A percentile compares a stretch with the other conserved stretches of the same genome.
Evolutionary conservation across 2,888 invertebrate genomes (phyloP).

Genomic region (Aporophyla nigra): DNA sequence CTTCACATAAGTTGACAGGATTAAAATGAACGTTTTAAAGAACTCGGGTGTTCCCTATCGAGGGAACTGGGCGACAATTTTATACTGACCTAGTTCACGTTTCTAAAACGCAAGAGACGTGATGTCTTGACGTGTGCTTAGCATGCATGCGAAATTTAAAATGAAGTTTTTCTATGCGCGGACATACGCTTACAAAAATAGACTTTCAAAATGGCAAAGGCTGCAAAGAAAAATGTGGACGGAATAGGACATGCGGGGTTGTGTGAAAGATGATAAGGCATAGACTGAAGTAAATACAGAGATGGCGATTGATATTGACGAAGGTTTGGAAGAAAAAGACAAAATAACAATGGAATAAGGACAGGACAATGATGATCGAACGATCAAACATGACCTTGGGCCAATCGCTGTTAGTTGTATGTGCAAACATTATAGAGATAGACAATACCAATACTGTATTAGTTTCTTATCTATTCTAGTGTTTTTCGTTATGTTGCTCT

Average conservation of each 20-base stretch:
- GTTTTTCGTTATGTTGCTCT: constrained; percentile 12
- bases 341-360: constrained; percentile 1
- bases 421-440: constrained; percentile 18
- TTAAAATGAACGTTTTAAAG: constrained; percentile 39
- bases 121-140: constrained; percentile 51
- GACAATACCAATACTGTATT: constrained; percentile 8
- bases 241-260: not conserved
- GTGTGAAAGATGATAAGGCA: not conserved
- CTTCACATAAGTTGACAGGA: constrained; percentile 28
- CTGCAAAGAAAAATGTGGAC: constrained; percentile 5
- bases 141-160: constrained; percentile 42
- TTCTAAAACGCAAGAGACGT: constrained; percentile 50
- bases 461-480: constrained; percentile 2
- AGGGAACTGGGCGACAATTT: constrained; percentile 36
- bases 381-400: constrained; percentile 27
- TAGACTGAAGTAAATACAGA: not conserved
- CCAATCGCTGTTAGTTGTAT: constrained; percentile 11
- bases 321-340: constrained; percentile 3
- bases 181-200: constrained; percentile 33
- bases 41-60: constrained; percentile 22
- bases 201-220: not conserved
- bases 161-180: constrained; percentile 44
- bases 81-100: constrained; percentile 55
- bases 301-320: constrained; percentile 1
- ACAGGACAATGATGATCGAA: constrained; percentile 24